A percentile compares a stretch with the other conserved stretches of the same genome.
Conservation (phyloP, 92 coral and sea anemone genomes). For the Epizoanthus illoricatus region DNA sequence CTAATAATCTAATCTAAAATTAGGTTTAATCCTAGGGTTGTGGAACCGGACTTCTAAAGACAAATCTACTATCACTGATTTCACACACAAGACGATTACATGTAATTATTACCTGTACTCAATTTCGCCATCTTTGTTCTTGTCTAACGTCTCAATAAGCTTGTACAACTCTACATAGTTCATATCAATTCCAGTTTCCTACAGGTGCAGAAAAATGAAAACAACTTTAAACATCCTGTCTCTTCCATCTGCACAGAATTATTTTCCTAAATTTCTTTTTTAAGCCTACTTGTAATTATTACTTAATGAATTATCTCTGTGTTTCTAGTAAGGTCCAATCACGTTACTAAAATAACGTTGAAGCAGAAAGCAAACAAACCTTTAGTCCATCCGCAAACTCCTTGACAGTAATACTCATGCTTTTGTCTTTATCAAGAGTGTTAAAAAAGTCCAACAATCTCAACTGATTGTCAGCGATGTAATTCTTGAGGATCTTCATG, state of each 20-base stretch:
- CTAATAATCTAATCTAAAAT: too few relatives aligned
- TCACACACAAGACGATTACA: neutral
- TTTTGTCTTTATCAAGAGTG: slow-evolving; percentile 95
- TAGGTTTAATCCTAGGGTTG: too few relatives aligned
- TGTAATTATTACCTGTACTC: slow-evolving; percentile 75
- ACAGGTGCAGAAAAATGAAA: slow-evolving; percentile 10
- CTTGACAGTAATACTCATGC: slow-evolving; percentile 85
- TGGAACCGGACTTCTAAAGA: too few relatives aligned
- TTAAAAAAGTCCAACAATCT: slow-evolving; percentile 89
- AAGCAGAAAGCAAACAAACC: slow-evolving; percentile 44
- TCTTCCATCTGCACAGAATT: too few relatives aligned
- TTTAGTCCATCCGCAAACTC: slow-evolving; percentile 95
- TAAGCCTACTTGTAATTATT: too few relatives aligned
- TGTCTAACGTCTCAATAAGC: slow-evolving; percentile 85
- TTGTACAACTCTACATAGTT: slow-evolving; percentile 74
- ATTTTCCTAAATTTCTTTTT: too few relatives aligned
- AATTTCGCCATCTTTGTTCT: slow-evolving; percentile 91
- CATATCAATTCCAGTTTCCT: slow-evolving; percentile 98
- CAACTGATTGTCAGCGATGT: slow-evolving; percentile 86
- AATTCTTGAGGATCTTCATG: slow-evolving; percentile 96
- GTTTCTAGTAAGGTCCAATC: neutral
- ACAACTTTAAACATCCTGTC: neutral
- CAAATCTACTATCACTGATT: too few relatives aligned
- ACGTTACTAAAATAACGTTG: too few relatives aligned
- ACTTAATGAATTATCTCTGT: too few relatives aligned